Evolutionary conservation across 2,797 vertebrate genomes (phyloP).

Genomic region (Xiphophorus birchmanni): DNA sequence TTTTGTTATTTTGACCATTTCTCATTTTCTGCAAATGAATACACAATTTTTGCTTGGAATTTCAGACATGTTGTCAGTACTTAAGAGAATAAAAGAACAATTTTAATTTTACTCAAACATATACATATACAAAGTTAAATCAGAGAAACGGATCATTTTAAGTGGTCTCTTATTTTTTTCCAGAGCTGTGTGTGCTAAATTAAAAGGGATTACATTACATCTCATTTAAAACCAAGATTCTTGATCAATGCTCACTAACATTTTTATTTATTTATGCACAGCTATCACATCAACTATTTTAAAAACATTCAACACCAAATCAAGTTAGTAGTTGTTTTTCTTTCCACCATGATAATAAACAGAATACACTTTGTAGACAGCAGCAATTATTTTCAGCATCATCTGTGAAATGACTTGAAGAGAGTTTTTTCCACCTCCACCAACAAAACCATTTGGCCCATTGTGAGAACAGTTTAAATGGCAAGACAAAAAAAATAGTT

Average conservation of each 20-base stretch:
- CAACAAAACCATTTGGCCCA: constrained; percentile 46
- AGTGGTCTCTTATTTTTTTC: too few species aligned
- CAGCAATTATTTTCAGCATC: constrained; percentile 43
- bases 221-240: background rate
- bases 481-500: constrained; percentile 45
- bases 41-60: too few species aligned
- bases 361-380: constrained; percentile 15
- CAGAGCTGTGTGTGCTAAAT: background rate
- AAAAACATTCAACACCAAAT: background rate
- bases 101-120: too few species aligned
- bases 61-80: too few species aligned
- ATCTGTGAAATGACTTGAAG: constrained; percentile 25
- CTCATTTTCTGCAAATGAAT: too few species aligned
- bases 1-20: too few species aligned
- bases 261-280: background rate
- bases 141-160: too few species aligned
- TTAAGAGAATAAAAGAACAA: too few species aligned
- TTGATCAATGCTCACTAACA: background rate
- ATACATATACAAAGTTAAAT: too few species aligned
- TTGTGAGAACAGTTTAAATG: constrained; percentile 42
- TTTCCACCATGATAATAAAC: constrained; percentile 14
- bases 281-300: background rate
- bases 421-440: constrained; percentile 17
- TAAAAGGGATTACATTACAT: background rate
- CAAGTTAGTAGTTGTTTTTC: background rate